phyloP scores from a whole-genome alignment of 2,888 invertebrate species.

The Andrena flavipes region DNA sequence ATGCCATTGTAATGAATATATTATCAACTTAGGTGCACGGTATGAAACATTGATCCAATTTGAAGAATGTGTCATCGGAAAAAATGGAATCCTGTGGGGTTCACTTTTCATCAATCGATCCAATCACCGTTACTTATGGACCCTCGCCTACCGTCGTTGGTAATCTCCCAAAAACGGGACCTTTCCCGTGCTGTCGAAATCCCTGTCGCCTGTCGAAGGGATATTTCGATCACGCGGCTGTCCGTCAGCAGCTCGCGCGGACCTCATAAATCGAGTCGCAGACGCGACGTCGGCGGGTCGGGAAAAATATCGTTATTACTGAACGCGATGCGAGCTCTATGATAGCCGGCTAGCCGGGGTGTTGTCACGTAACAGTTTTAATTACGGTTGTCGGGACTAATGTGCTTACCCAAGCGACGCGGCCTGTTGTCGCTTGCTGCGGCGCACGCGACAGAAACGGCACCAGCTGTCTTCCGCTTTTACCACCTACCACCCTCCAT shows the following conservation, averaged over 20 bases:
- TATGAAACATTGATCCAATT: too few species aligned
- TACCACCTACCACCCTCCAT: slow-evolving; percentile 43
- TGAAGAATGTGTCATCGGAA: too few species aligned
- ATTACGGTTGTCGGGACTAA: slow-evolving; percentile 71
- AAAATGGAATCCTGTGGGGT: too few species aligned
- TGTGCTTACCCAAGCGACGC: slow-evolving; percentile 69
- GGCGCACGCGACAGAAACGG: slow-evolving; percentile 68
- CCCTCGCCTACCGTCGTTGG: background rate
- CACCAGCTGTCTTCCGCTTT: slow-evolving; percentile 68
- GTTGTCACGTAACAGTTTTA: slow-evolving; percentile 74
- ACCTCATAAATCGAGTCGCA: slow-evolving; percentile 50
- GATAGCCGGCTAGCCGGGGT: slow-evolving; percentile 26
- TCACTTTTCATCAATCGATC: too few species aligned
- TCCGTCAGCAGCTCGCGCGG: slow-evolving; percentile 11
- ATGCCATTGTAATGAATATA: too few species aligned
- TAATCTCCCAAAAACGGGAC: background rate
- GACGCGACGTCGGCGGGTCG: slow-evolving; percentile 16
- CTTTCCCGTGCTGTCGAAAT: background rate
- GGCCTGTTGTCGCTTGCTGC: slow-evolving; percentile 67
- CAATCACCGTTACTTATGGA: too few species aligned
- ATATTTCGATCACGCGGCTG: slow-evolving; percentile 12
- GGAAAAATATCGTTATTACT: slow-evolving; percentile 49
- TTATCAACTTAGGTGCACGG: too few species aligned
- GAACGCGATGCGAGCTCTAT: slow-evolving; percentile 37
- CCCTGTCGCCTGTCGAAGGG: background rate